Evolutionary conservation across 2,888 invertebrate genomes (phyloP), one percentile per base, ranked within the genome.

Genomic region (Allophyes oxyacanthae): DNA sequence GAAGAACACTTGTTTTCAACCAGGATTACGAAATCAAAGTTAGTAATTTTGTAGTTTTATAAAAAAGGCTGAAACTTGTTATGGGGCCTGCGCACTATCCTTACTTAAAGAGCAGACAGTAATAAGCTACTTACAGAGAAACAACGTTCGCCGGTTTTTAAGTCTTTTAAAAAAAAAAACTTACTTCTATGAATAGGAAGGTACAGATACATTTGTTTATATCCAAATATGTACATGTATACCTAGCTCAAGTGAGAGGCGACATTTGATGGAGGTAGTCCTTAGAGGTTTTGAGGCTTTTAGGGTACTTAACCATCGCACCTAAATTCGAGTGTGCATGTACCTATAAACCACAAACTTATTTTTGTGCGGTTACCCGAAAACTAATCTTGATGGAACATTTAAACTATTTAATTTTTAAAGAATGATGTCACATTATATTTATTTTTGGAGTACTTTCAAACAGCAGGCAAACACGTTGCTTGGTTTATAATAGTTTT

Each of bases 191-290:
- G n/a, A n/a, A n/a, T n/a, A n/a, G n/a, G n/a, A n/a, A n/a, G n/a
- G n/a, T n/a, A n/a, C n/a, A n/a, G n/a, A n/a, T n/a, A n/a, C n/a
- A n/a, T n/a, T n/a, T n/a, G n/a, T n/a, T n/a, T n/a, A n/a, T n/a
- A n/a, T n/a, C n/a, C n/a, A n/a, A 32, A 10, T 3, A 9, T 9
- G 3, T 34, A 34, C 11, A 5, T 20, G n/a, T 4, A 5, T 36
- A 1, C 14, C 0, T 13, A 8, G 14, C 6, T 8, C 3, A n/a
- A n/a, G 14, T 36, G n/a, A 51, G 34, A 43, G 51, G 61, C 51
- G 67, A 60, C 51, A 67, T 60, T 33, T 63, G 61, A 67, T 67
- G 45, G 41, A 33, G 63, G 67, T 67, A 45, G 14, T 37, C 51
- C 61, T 63, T 63, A 51, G 63, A 51, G 63, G 51, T 28, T 67